These are phyloP conservation scores for Picathartes gymnocephalus DNA, from an alignment of 2,113 vertebrate genomes.

Conservation along the genomic window DNA sequence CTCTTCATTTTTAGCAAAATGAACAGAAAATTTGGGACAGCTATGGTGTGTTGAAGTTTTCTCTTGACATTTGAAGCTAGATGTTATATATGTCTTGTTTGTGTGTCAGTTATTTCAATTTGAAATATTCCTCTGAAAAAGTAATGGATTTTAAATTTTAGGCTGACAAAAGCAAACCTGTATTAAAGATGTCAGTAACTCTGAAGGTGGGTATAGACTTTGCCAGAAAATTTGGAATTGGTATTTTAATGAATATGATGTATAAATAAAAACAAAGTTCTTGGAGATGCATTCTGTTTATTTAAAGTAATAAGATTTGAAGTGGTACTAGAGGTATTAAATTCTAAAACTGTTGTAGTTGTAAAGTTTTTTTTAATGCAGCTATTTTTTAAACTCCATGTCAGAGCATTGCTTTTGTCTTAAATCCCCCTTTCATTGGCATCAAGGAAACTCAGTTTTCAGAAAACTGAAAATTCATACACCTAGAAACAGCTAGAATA, in stretches of 20 bases:
- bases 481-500: neutral
- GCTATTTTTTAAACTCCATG: neutral
- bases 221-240: neutral
- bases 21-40: neutral
- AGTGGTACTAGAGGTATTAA: neutral
- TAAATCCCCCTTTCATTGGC: neutral
- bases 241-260: neutral
- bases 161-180: neutral
- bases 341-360: neutral
- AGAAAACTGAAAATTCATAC: neutral
- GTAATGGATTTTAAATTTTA: neutral
- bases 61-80: neutral
- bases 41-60: neutral
- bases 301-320: neutral
- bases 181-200: neutral
- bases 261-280: neutral
- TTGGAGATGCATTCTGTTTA: neutral
- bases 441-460: neutral
- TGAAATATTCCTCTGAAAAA: neutral
- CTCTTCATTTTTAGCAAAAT: neutral
- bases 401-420: neutral
- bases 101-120: neutral
- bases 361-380: neutral
- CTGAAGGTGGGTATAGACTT: neutral
- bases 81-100: neutral